Conservation (phyloP, 1,140 invertebrate species). For the Penaeus japonicus region DNA sequence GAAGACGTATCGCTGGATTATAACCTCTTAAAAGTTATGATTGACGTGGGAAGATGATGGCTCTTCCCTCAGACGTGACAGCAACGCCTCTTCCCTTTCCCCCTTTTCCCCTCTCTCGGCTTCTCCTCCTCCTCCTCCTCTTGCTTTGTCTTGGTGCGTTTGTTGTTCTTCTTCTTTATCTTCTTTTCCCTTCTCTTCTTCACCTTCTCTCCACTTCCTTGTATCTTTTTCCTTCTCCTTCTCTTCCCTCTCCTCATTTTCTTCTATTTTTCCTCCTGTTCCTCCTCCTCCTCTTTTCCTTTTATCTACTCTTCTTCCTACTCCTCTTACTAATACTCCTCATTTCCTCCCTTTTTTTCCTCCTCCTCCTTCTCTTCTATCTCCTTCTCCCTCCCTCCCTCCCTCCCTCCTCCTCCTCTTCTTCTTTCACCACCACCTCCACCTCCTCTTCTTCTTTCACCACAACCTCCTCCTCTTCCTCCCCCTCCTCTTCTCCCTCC, state of each 20-base stretch:
- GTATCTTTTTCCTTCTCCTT: neutral
- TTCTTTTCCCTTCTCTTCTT: neutral
- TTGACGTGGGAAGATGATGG: no score
- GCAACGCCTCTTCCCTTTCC: no score
- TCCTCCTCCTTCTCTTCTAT: neutral
- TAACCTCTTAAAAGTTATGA: no score
- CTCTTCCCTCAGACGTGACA: no score
- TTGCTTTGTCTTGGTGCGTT: neutral
- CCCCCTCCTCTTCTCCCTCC: neutral
- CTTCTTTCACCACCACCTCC: neutral
- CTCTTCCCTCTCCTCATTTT: neutral
- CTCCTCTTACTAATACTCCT: neutral
- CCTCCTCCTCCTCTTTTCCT: neutral
- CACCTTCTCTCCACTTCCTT: neutral
- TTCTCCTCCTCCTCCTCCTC: neutral
- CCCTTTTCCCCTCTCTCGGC: neutral
- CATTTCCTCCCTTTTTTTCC: neutral
- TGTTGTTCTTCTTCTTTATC: neutral
- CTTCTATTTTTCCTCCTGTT: neutral
- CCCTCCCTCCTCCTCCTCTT: neutral
- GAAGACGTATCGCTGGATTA: no score
- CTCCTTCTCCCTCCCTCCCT: neutral
- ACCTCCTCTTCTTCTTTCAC: neutral
- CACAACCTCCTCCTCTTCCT: neutral
- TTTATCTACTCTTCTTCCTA: neutral